phyloP scores from a whole-genome alignment of 2,113 vertebrate species.

The Cynoglossus semilaevis region DNA sequence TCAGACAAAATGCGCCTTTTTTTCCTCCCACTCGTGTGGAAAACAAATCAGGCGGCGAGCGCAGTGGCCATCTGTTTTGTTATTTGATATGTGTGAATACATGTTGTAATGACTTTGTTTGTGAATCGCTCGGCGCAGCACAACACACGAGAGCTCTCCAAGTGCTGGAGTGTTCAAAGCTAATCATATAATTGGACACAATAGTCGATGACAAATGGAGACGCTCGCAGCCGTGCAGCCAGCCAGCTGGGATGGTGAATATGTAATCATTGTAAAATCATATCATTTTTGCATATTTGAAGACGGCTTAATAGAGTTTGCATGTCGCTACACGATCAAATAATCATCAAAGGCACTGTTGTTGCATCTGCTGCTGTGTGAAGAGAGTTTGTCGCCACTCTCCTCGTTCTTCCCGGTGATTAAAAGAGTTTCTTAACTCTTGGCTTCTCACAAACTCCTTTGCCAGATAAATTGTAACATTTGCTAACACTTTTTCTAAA shows the following conservation, averaged over 20 bases:
- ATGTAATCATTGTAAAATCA: conserved; percentile 99
- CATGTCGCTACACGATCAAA: conserved; percentile 86
- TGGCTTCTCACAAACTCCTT: not conserved
- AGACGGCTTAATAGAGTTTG: conserved; percentile 97
- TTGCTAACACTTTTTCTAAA: too few relatives aligned
- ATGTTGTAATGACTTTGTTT: conserved; percentile 99
- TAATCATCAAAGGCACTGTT: conserved; percentile 76
- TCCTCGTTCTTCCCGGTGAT: conserved; percentile 43
- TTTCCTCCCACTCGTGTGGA: conserved; percentile 89
- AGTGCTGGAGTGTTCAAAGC: conserved; percentile 99
- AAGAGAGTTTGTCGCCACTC: conserved; percentile 36
- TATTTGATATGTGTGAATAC: conserved; percentile 99
- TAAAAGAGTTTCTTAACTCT: conserved; percentile 44
- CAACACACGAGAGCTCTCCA: conserved; percentile 99
- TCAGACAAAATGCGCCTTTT: conserved; percentile 87
- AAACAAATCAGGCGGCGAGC: conserved; percentile 96
- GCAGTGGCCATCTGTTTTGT: conserved; percentile 99
- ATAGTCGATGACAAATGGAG: conserved; percentile 99
- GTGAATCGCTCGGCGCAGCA: conserved; percentile 97
- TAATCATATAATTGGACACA: conserved; percentile 99
- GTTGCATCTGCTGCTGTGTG: conserved; percentile 66
- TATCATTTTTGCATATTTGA: conserved; percentile 99
- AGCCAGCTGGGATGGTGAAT: conserved; percentile 99
- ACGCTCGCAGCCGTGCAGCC: conserved; percentile 98
- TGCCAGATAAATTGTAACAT: too few relatives aligned